Conservation (phyloP, 1,140 invertebrate species). For the Phymorhynchus buccinoides region DNA sequence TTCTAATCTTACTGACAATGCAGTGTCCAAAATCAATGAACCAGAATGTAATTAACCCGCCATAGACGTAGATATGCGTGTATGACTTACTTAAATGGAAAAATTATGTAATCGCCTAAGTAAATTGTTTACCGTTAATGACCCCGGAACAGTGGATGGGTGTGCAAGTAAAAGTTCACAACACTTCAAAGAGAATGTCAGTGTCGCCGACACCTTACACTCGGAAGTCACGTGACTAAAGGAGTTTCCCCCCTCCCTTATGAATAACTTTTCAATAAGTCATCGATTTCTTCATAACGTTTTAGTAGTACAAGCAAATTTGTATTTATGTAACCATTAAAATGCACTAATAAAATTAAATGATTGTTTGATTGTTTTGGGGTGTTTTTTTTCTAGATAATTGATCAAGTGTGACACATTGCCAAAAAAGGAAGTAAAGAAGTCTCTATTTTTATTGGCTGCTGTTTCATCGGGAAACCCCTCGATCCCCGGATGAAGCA, state of each 20-base stretch:
- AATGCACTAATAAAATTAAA: background rate
- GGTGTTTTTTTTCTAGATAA: too few relatives aligned
- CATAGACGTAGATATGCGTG: too few relatives aligned
- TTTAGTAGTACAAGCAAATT: background rate
- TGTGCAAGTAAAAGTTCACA: slow-evolving; percentile 22
- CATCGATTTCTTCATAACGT: slow-evolving; percentile 13
- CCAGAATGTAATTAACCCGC: too few relatives aligned
- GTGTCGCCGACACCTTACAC: slow-evolving; percentile 40
- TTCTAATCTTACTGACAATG: too few relatives aligned
- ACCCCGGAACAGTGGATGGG: background rate
- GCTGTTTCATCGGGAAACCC: slow-evolving; percentile 32
- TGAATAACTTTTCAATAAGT: slow-evolving; percentile 29
- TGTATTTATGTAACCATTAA: background rate
- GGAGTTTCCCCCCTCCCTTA: slow-evolving; percentile 23
- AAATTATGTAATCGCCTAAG: background rate
- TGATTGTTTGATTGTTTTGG: background rate
- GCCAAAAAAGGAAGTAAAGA: slow-evolving; percentile 55
- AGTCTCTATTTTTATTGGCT: slow-evolving; percentile 48
- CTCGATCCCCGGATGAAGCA: slow-evolving; percentile 49
- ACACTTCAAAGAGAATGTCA: slow-evolving; percentile 22
- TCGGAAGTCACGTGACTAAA: slow-evolving; percentile 57
- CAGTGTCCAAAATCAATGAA: too few relatives aligned
- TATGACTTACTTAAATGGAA: too few relatives aligned
- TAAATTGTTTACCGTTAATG: background rate
- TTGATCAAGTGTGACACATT: slow-evolving; percentile 1